Evolutionary conservation across 2,113 vertebrate species (phyloP).

Genomic region (Halcyon malimbica): DNA sequence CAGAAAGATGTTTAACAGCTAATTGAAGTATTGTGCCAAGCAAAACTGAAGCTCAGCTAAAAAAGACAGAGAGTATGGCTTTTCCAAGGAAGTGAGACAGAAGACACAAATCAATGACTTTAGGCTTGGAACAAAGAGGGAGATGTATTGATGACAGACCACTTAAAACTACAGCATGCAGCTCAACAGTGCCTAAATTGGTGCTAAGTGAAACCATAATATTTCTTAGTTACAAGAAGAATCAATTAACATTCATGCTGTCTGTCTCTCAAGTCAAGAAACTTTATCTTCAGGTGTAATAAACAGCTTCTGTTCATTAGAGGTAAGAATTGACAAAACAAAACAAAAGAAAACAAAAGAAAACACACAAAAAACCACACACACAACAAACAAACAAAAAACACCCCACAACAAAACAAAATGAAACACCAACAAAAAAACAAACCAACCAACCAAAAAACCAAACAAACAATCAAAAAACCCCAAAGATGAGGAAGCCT

Average conservation of each 20-base stretch:
- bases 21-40: slow-evolving; percentile 42
- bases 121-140: background rate
- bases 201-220: background rate
- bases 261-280: background rate
- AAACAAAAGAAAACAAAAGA: too few species aligned
- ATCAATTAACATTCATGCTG: background rate
- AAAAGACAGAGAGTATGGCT: background rate
- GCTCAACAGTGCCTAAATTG: background rate
- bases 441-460: too few species aligned
- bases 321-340: background rate
- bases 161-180: background rate
- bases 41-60: slow-evolving; percentile 3
- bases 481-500: background rate
- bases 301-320: background rate
- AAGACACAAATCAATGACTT: background rate
- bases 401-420: too few species aligned
- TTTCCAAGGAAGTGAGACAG: background rate
- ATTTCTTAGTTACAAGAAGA: background rate
- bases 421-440: too few species aligned
- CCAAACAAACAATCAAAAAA: too few species aligned
- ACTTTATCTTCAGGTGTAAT: background rate
- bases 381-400: too few species aligned
- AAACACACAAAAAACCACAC: too few species aligned
- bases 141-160: background rate
- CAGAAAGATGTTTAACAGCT: slow-evolving; percentile 72